Evolutionary conservation across 2,888 invertebrate species (phyloP).

Genomic region (Sarcophaga variegata): DNA sequence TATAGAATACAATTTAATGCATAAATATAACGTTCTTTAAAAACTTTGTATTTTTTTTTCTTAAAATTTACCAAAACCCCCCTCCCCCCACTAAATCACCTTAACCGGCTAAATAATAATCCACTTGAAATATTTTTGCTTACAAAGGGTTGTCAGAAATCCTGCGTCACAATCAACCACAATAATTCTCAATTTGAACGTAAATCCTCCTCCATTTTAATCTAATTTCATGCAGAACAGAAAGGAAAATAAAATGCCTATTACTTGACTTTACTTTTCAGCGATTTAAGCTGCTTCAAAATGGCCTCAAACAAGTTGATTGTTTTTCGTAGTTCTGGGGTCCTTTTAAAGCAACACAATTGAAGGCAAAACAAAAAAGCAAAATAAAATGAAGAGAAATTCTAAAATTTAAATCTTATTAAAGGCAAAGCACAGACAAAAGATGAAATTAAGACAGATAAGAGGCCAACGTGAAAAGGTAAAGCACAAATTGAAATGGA

Average conservation of each 20-base stretch:
- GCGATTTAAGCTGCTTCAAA: too few species aligned
- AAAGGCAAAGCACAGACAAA: background rate
- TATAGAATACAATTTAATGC: too few species aligned
- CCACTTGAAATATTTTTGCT: background rate
- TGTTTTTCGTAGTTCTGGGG: background rate
- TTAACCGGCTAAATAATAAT: background rate
- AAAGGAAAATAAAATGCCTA: conserved; percentile 11
- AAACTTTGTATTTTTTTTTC: too few species aligned
- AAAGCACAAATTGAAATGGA: conserved; percentile 44
- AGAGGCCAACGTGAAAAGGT: conserved; percentile 38
- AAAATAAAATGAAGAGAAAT: background rate
- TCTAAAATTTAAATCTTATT: background rate
- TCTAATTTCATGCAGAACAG: conserved; percentile 3
- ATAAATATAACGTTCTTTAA: too few species aligned
- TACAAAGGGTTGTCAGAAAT: background rate
- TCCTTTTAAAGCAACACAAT: background rate
- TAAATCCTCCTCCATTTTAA: background rate
- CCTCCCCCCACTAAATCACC: too few species aligned
- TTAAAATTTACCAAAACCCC: too few species aligned
- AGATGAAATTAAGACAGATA: conserved; percentile 9
- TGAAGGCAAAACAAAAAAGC: too few species aligned
- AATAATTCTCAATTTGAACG: background rate
- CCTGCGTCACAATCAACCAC: background rate
- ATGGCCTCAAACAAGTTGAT: background rate
- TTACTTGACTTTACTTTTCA: background rate